phyloP scores from a whole-genome alignment of 2,888 invertebrate genomes.

The Pristionchus fissidentatus region DNA sequence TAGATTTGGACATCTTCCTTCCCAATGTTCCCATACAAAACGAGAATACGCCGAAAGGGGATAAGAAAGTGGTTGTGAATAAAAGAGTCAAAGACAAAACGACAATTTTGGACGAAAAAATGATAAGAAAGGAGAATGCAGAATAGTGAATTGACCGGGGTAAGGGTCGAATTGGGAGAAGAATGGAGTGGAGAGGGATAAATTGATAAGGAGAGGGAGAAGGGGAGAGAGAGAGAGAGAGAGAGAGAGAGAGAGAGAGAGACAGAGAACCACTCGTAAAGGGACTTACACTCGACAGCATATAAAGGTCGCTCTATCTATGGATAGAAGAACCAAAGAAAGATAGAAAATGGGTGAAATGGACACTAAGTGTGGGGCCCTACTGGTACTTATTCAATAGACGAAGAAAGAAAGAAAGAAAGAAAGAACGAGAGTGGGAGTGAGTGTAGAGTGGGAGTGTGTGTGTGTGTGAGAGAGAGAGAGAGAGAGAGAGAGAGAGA shows the following conservation, averaged over 20 bases:
- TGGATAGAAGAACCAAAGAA: constrained; percentile 46
- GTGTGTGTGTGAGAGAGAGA: background rate
- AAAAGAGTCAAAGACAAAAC: background rate
- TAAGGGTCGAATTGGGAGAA: constrained; percentile 15
- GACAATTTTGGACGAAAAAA: background rate
- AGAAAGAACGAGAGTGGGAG: constrained; percentile 39
- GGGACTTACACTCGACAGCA: background rate
- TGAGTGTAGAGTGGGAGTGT: background rate
- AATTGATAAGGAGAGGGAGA: constrained; percentile 3
- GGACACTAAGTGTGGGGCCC: background rate
- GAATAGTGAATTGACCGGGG: background rate
- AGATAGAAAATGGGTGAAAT: background rate
- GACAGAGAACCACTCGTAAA: constrained; percentile 36
- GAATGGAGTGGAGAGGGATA: constrained; percentile 23
- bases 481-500: constrained; percentile 32
- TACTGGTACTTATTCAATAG: background rate
- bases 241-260: background rate
- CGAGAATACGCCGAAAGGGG: no score
- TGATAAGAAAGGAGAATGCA: background rate
- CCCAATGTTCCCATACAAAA: no score
- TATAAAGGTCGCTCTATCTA: background rate
- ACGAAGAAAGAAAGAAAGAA: background rate
- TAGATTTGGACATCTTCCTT: no score
- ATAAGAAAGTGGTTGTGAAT: background rate
- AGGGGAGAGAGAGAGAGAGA: constrained; percentile 8